Evolutionary conservation across 2,113 vertebrate genomes (phyloP).

Genomic region (Eira barbara): DNA sequence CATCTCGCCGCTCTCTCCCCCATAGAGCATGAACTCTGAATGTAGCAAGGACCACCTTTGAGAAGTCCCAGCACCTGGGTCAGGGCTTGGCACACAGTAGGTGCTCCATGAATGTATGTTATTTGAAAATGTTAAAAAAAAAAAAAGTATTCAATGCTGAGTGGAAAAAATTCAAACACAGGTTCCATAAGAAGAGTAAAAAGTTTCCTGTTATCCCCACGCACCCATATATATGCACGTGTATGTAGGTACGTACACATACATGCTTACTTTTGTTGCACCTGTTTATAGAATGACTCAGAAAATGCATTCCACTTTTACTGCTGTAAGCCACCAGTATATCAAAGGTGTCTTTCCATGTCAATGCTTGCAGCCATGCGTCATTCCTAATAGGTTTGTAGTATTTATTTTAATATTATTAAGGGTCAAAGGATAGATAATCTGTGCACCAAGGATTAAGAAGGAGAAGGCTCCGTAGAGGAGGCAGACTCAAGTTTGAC

Average conservation of each 20-base stretch:
- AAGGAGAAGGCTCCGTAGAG: neutral
- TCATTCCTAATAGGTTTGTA: neutral
- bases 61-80: neutral
- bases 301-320: neutral
- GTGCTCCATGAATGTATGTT: neutral
- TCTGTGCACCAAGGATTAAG: too few species aligned
- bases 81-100: neutral
- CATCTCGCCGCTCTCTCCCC: neutral
- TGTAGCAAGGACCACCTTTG: neutral
- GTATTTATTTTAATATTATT: neutral
- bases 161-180: neutral
- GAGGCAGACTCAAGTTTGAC: neutral
- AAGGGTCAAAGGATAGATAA: neutral
- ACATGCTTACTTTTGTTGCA: neutral
- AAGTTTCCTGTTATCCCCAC: neutral
- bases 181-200: neutral
- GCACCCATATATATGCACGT: neutral
- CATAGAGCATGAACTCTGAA: neutral
- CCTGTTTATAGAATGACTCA: neutral
- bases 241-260: accelerated
- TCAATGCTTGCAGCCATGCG: neutral
- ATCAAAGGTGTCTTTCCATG: neutral
- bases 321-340: neutral
- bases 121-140: neutral
- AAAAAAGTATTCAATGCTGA: neutral